Evolutionary conservation across 1,140 invertebrate species (phyloP), one percentile per base, ranked within the genome.

Genomic region (Prorops nasuta): DNA sequence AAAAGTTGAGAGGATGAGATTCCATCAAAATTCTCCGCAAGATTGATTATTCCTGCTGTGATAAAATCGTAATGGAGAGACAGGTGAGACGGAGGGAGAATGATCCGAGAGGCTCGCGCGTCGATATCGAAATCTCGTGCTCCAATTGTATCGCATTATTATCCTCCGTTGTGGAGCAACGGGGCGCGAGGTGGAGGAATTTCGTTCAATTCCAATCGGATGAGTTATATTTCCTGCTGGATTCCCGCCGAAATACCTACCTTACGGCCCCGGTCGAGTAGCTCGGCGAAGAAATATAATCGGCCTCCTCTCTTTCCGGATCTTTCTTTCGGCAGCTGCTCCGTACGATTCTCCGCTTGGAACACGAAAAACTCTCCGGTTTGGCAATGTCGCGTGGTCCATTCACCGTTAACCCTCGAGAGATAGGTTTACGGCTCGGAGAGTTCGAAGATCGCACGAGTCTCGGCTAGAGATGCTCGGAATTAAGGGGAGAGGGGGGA

Each of bases 341-440:
- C n/a, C n/a, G n/a, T n/a, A n/a, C n/a, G n/a, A n/a, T n/a, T n/a
- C n/a, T n/a, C n/a, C n/a, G n/a, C n/a, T n/a, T n/a, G n/a, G n/a
- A n/a, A n/a, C n/a, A n/a, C n/a, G n/a, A n/a, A 55, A 38, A 34
- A 34, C 47, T 44, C 53, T 52, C 46, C 46, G 53, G 49, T 60
- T 60, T 61, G 58, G 42, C 52, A 56, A 56, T 38, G 42, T 49
- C 51, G 47, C 20, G 18, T 55, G 45, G 52, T 46, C 53, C 49
- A 50, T 56, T 53, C 57, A 50, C 57, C 58, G 56, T 61, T 59
- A 59, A 52, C 46, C 58, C 46, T 49, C 53, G 24, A 50, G n/a
- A n/a, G 55, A 56, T 40, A 44, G 49, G 45, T 50, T 56, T 44
- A 53, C 57, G 43, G 46, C 45, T 44, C 43, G 31, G 37, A 38